Evolutionary conservation across 2,113 vertebrate species (phyloP).

Genomic region (Propithecus coquereli): DNA sequence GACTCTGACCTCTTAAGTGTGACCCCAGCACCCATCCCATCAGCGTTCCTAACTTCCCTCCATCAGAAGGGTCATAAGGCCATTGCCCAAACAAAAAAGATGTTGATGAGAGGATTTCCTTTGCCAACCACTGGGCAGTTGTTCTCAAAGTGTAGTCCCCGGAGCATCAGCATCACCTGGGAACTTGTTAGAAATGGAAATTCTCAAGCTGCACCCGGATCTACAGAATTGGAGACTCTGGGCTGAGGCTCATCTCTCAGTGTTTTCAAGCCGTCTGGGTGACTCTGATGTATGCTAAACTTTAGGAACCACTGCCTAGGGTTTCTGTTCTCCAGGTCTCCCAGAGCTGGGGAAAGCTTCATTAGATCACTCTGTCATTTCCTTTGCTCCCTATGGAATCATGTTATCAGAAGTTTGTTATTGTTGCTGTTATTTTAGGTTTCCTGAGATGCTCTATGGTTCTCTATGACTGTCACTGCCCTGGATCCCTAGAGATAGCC

Average conservation of each 20-base stretch:
- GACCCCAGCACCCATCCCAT: not conserved
- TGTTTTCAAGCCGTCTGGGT: not conserved
- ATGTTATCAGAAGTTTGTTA: not conserved
- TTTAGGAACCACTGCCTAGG: not conserved
- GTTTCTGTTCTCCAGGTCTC: not conserved
- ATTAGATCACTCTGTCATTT: not conserved
- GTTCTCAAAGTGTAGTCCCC: not conserved
- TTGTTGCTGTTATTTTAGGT: not conserved
- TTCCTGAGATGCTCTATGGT: not conserved
- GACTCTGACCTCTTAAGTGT: not conserved
- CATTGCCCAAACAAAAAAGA: not conserved
- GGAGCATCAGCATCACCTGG: not conserved
- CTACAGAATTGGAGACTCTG: not conserved
- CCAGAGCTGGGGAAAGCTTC: not conserved
- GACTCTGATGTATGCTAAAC: not conserved
- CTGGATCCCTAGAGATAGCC: not conserved
- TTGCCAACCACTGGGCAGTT: not conserved
- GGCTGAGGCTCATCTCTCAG: accelerated
- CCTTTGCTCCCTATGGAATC: not conserved
- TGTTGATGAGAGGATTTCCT: not conserved
- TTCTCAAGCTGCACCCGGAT: not conserved
- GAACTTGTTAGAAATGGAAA: not conserved
- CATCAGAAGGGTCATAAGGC: not conserved
- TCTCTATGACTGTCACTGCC: not conserved
- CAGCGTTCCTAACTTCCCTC: not conserved